Conservation (phyloP, 2,888 invertebrate genomes). For the Punctoribates punctum region DNA sequence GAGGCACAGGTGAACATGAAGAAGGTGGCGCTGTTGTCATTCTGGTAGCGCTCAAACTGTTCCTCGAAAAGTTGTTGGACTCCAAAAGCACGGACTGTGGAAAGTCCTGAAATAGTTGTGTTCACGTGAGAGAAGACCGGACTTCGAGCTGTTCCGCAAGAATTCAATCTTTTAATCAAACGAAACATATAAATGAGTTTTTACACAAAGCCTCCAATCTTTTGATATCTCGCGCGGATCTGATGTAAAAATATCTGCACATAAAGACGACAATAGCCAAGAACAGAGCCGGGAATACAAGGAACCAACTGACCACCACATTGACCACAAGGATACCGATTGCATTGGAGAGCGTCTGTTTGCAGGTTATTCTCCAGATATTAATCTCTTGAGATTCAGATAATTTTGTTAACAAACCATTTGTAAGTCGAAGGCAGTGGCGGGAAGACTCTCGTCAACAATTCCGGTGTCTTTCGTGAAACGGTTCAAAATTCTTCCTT, state of each 20-base stretch:
- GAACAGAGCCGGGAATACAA: conserved; percentile 54
- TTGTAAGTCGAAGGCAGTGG: conserved; percentile 32
- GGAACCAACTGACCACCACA: conserved; percentile 50
- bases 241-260: conserved; percentile 56
- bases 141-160: conserved; percentile 46
- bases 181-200: neutral
- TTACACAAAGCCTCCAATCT: conserved; percentile 56
- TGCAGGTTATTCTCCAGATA: neutral
- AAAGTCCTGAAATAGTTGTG: conserved; percentile 48
- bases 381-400: neutral
- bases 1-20: conserved; percentile 81
- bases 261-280: conserved; percentile 54
- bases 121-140: conserved; percentile 50
- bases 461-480: conserved; percentile 42
- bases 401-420: conserved; percentile 5
- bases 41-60: conserved; percentile 57
- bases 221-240: conserved; percentile 57
- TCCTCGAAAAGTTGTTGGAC: conserved; percentile 68
- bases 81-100: conserved; percentile 59
- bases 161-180: neutral
- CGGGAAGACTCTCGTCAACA: conserved; percentile 38
- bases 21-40: conserved; percentile 83
- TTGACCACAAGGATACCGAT: neutral
- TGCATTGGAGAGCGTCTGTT: neutral
- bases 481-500: conserved; percentile 36